These are phyloP conservation scores for Characodon lateralis DNA, from an alignment of 2,797 vertebrate genomes.

Conservation along the genomic window DNA sequence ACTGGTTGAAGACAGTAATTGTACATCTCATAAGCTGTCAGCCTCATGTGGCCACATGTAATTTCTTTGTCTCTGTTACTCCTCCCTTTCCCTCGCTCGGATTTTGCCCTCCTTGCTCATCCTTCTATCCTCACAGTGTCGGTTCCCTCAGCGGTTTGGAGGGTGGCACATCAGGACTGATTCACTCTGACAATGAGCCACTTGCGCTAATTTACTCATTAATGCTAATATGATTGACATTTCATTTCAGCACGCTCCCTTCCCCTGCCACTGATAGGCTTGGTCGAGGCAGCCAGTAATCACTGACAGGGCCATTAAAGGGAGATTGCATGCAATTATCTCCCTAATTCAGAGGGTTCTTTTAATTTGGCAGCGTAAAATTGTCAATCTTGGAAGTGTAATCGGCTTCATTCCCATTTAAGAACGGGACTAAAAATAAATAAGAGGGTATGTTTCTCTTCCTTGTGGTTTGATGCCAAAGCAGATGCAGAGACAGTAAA, in stretches of 20 bases:
- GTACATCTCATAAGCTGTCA: constrained; percentile 66
- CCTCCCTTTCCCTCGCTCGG: constrained; percentile 23
- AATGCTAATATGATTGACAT: constrained; percentile 94
- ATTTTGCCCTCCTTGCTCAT: constrained; percentile 21
- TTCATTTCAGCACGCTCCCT: constrained; percentile 77
- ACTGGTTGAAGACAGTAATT: constrained; percentile 56
- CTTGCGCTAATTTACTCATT: constrained; percentile 92
- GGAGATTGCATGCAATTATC: constrained; percentile 91
- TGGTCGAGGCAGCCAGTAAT: constrained; percentile 82
- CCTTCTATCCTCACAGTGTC: constrained; percentile 40
- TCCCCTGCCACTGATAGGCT: constrained; percentile 67
- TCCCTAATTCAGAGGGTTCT: constrained; percentile 90
- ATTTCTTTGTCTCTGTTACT: constrained; percentile 60
- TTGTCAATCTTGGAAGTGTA: constrained; percentile 82
- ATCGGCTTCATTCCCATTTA: constrained; percentile 72
- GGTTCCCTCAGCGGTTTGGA: constrained; percentile 59
- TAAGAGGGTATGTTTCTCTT: constrained; percentile 41
- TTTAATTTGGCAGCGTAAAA: constrained; percentile 94
- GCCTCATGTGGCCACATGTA: constrained; percentile 60
- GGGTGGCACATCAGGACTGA: constrained; percentile 85
- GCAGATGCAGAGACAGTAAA: constrained; percentile 40
- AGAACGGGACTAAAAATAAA: constrained; percentile 73
- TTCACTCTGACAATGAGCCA: constrained; percentile 91
- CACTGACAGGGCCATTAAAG: constrained; percentile 86
- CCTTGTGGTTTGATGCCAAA: constrained; percentile 39